phyloP scores from a whole-genome alignment of 2,797 vertebrate genomes.

The Tenualosa ilisha region DNA sequence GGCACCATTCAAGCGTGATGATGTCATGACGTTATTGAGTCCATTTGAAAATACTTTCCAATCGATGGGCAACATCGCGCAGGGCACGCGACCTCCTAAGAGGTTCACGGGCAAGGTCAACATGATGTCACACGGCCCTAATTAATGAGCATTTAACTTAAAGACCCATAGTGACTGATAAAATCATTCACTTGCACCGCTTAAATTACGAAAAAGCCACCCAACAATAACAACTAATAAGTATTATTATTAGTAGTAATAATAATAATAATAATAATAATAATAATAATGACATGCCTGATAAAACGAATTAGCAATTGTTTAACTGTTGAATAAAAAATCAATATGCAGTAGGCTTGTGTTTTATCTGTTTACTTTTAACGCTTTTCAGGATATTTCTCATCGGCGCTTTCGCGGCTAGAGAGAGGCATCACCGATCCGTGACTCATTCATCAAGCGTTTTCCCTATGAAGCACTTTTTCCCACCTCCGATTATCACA shows the following conservation, averaged over 20 bases:
- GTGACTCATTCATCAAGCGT: conserved; percentile 22
- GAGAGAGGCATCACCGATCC: conserved; percentile 14
- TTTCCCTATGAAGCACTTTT: conserved; percentile 23
- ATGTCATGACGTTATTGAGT: conserved; percentile 68
- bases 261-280: background rate
- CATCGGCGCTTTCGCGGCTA: background rate
- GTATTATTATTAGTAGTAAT: background rate
- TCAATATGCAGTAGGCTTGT: background rate
- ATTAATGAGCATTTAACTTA: conserved; percentile 72
- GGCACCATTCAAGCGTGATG: conserved; percentile 43
- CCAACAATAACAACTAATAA: background rate
- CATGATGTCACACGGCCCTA: conserved; percentile 65
- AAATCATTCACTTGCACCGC: background rate
- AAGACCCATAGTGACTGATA: conserved; percentile 53
- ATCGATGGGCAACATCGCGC: conserved; percentile 59
- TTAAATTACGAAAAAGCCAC: background rate
- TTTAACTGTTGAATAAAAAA: background rate
- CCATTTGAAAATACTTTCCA: conserved; percentile 57
- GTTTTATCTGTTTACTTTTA: conserved; percentile 12
- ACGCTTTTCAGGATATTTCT: background rate
- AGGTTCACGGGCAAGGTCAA: conserved; percentile 67
- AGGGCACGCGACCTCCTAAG: conserved; percentile 57
- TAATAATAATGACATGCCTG: background rate
- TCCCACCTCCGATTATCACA: conserved; percentile 29
- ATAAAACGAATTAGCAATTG: background rate